Conservation (phyloP, 92 coral and sea anemone genomes). For the Metridium senile region DNA sequence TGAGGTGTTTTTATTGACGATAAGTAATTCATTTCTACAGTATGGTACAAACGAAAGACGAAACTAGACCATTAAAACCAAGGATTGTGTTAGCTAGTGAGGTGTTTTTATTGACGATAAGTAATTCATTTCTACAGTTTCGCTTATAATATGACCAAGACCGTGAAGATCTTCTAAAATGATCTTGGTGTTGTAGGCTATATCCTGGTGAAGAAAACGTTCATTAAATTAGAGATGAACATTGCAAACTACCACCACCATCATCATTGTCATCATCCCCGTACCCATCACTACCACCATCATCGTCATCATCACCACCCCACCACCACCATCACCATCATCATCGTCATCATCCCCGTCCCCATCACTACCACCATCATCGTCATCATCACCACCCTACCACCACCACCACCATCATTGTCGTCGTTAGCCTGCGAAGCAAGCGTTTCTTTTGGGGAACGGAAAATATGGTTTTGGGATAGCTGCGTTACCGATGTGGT, state of each 20-base stretch:
- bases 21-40: no score
- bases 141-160: slow-evolving; percentile 13
- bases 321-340: background rate
- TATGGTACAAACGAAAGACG: no score
- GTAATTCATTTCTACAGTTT: slow-evolving; percentile 13
- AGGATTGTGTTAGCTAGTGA: no score
- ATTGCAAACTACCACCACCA: background rate
- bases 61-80: no score
- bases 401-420: background rate
- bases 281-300: background rate
- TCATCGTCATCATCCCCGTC: background rate
- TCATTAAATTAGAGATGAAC: background rate
- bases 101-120: slow-evolving; percentile 20
- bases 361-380: background rate
- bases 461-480: no score
- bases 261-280: no score
- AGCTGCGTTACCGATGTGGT: no score
- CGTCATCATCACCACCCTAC: background rate
- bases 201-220: no score
- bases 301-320: background rate
- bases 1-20: no score
- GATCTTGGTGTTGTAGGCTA: slow-evolving; percentile 58
- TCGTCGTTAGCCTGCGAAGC: no score
- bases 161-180: slow-evolving; percentile 63
- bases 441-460: no score